A percentile compares a stretch with the other conserved stretches of the same genome.
Evolutionary conservation across 2,888 invertebrate species (phyloP).

Genomic region (Drepana falcataria): DNA sequence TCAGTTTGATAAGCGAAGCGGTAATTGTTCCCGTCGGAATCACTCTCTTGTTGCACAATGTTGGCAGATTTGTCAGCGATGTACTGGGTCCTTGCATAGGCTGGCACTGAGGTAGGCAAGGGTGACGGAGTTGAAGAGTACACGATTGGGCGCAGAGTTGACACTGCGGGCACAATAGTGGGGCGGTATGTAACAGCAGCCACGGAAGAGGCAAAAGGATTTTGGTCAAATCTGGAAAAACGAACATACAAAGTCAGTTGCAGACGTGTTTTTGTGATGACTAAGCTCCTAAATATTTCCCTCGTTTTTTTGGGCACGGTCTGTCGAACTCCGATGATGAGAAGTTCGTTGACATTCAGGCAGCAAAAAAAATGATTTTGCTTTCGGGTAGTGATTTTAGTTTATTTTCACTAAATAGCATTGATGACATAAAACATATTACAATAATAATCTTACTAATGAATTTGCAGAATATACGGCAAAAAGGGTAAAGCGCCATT

Average conservation of each 20-base stretch:
- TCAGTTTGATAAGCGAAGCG: slow-evolving; percentile 81
- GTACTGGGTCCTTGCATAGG: slow-evolving; percentile 28
- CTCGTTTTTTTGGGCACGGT: background rate
- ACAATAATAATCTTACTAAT: too few species aligned
- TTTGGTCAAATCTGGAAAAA: slow-evolving; percentile 36
- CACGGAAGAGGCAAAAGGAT: slow-evolving; percentile 28
- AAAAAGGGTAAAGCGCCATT: too few species aligned
- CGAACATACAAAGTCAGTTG: background rate
- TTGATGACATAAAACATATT: too few species aligned
- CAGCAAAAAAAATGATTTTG: too few species aligned
- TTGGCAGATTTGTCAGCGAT: slow-evolving; percentile 71
- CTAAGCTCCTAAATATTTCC: background rate
- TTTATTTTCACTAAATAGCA: too few species aligned
- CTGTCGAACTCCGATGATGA: background rate
- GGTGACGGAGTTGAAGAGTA: slow-evolving; percentile 20
- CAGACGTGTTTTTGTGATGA: background rate
- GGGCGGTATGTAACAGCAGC: slow-evolving; percentile 39
- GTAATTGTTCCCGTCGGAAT: slow-evolving; percentile 73
- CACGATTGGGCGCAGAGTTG: slow-evolving; percentile 13
- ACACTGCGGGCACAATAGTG: slow-evolving; percentile 22
- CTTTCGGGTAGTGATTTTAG: too few species aligned
- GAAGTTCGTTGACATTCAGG: background rate
- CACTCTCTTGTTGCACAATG: slow-evolving; percentile 75
- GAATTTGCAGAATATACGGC: too few species aligned
- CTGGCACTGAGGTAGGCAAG: slow-evolving; percentile 14